Conservation (phyloP, 1,140 invertebrate genomes). For the Parasteatoda tepidariorum region DNA sequence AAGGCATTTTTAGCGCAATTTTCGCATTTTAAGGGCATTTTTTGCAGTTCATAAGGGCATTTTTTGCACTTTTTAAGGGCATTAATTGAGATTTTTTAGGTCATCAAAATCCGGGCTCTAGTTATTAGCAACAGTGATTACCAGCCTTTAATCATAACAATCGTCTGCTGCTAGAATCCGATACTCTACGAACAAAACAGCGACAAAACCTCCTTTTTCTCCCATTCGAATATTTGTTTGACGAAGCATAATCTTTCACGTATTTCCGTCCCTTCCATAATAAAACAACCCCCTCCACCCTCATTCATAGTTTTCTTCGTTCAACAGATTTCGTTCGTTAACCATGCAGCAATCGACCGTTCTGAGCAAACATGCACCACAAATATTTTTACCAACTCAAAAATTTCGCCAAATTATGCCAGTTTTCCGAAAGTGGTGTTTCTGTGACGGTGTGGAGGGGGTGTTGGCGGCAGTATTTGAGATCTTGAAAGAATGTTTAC, state of each 20-base stretch:
- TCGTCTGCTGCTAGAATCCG: no score
- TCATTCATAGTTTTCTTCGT: background rate
- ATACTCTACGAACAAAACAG: no score
- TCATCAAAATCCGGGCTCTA: no score
- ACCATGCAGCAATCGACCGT: constrained; percentile 9
- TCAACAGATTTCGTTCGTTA: constrained; percentile 40
- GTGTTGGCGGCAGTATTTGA: background rate
- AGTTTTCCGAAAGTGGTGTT: background rate
- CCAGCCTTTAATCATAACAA: no score
- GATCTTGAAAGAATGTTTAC: constrained; percentile 35
- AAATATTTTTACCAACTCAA: constrained; percentile 17
- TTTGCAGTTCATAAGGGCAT: no score
- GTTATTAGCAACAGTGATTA: no score
- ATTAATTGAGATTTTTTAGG: no score
- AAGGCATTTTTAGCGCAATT: no score
- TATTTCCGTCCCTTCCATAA: background rate
- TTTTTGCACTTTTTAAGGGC: no score
- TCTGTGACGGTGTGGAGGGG: background rate
- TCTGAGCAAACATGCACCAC: constrained; percentile 1
- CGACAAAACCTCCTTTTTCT: no score
- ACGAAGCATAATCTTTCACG: background rate
- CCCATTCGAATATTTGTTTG: background rate
- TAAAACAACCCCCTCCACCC: background rate
- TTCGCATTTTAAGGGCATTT: no score
- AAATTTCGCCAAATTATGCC: constrained; percentile 7